Percentiles rank a stretch among this genome's conserved stretches.
These are phyloP conservation scores for Riparia riparia DNA, from an alignment of 2,113 vertebrate genomes.

Conservation along the genomic window DNA sequence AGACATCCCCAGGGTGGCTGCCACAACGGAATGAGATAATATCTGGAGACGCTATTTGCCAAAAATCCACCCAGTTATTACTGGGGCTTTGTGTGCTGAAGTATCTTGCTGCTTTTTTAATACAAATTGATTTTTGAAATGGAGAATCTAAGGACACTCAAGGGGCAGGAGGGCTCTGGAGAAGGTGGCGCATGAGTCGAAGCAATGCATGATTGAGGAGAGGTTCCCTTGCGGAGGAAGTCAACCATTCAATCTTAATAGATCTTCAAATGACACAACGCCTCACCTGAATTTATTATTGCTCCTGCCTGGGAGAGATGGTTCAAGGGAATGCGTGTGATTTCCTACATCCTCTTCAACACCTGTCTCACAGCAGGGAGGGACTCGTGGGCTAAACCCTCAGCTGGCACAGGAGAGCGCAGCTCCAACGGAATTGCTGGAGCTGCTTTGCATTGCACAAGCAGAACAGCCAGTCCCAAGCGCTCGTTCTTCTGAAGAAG, in stretches of 20 bases:
- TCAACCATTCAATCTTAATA: constrained; percentile 19
- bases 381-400: neutral
- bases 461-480: accelerated
- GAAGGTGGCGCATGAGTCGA: neutral
- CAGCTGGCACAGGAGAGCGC: neutral
- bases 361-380: constrained; percentile 27
- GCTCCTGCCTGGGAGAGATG: neutral
- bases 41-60: neutral
- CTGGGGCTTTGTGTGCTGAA: neutral
- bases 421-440: neutral
- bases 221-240: neutral
- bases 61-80: neutral
- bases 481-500: accelerated
- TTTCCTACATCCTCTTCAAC: constrained; percentile 39
- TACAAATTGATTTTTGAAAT: neutral
- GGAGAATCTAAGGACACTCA: neutral
- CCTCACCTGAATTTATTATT: constrained; percentile 3
- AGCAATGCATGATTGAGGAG: neutral
- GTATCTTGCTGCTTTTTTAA: neutral
- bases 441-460: neutral
- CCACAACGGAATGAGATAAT: neutral
- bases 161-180: neutral
- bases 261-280: neutral
- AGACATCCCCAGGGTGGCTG: neutral
- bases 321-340: neutral